Conservation (phyloP, 2,797 vertebrate genomes). For the Spizella passerina region DNA sequence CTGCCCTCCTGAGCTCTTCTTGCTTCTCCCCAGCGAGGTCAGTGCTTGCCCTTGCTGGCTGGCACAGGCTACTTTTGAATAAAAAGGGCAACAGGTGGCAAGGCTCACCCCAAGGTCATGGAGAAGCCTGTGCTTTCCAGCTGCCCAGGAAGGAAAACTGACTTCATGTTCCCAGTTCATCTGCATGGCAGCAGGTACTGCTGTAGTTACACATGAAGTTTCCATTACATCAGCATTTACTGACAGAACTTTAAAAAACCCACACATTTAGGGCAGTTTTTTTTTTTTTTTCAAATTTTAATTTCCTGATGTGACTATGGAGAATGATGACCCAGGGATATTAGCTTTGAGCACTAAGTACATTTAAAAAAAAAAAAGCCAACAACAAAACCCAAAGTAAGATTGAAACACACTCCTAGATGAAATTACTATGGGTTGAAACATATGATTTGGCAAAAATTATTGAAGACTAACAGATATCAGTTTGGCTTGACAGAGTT, state of each 20-base stretch:
- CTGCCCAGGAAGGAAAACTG: neutral
- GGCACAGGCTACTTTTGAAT: neutral
- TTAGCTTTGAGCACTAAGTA: neutral
- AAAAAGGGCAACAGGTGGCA: constrained; percentile 40
- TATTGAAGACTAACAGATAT: neutral
- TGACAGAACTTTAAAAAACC: neutral
- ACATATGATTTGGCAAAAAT: neutral
- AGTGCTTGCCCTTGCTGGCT: neutral
- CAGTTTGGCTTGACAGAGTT: neutral
- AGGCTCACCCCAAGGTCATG: neutral
- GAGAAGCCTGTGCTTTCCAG: neutral
- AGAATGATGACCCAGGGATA: neutral
- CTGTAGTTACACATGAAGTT: neutral
- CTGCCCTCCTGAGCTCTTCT: neutral
- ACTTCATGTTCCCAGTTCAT: neutral
- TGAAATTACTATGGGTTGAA: neutral
- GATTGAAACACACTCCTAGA: neutral
- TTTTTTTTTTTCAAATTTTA: neutral
- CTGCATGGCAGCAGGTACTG: neutral
- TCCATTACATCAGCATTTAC: neutral
- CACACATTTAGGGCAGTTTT: neutral
- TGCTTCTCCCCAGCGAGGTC: neutral
- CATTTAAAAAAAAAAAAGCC: neutral
- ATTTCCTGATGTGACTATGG: neutral
- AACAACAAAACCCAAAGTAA: neutral